Percentiles rank a stretch among this genome's conserved stretches.
Conservation (phyloP, 2,888 invertebrate species). For the Willowsia nigromaculata region DNA sequence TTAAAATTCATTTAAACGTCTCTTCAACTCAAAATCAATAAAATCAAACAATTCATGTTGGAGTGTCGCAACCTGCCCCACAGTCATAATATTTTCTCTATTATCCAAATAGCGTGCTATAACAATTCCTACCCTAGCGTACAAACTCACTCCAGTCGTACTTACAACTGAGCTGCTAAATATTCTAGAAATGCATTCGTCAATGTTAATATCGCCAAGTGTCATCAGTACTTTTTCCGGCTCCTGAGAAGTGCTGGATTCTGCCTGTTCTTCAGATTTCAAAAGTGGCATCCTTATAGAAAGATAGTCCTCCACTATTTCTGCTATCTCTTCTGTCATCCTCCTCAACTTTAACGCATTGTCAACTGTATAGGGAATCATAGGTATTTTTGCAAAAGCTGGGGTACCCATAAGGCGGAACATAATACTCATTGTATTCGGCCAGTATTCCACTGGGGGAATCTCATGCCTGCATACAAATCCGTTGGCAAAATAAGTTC, state of each 20-base stretch:
- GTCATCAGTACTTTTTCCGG: background rate
- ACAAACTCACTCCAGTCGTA: background rate
- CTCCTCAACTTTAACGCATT: background rate
- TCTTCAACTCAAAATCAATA: background rate
- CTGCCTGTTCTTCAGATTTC: background rate
- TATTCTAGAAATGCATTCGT: background rate
- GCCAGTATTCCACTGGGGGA: slow-evolving; percentile 70
- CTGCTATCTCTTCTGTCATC: background rate
- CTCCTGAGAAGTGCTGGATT: no score
- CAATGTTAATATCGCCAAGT: background rate
- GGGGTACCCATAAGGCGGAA: slow-evolving; percentile 5
- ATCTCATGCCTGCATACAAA: slow-evolving; percentile 69
- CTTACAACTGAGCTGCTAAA: background rate
- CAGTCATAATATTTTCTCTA: background rate
- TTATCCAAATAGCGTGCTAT: background rate
- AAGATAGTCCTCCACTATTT: background rate
- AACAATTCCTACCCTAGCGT: background rate
- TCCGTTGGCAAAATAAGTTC: slow-evolving; percentile 72
- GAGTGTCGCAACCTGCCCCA: background rate
- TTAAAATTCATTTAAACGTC: background rate
- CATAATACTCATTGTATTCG: slow-evolving; percentile 66
- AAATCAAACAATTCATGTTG: background rate
- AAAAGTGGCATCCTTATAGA: background rate
- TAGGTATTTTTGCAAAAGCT: background rate
- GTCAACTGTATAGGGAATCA: slow-evolving; percentile 4